Base-by-base conservation (phyloP, 1,140 invertebrate species). In the Lepidurus apus region DNA sequence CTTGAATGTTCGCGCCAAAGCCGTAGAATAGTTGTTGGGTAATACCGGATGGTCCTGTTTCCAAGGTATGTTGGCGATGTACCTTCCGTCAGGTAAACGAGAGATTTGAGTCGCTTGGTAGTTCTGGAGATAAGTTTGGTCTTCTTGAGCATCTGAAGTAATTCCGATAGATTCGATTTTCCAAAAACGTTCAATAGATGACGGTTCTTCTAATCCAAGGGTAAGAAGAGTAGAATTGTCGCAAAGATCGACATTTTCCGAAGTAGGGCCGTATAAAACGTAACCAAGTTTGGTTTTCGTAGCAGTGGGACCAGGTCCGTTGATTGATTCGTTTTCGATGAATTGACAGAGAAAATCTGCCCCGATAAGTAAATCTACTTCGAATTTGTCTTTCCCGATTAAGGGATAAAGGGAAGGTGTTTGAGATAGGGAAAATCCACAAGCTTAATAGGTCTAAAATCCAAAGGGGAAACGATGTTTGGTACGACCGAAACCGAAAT, bases 401-500 rank as follows among this genome's bases (percentile, higher is more conserved):
- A 9, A 78, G 53, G 77, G 77, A 1, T 78, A 78, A 73, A n/a
- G 34, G 34, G 17, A 78, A 78, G 42, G 1, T 78, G 34, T 24
- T 78, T 78, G 1, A 78, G 26, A 43, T 78, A 42, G 45, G 45
- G 17, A 47, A 47, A 47, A 47, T 47, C 2, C 45, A 1, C 45
- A 2, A 47, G 1, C 2, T 47, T 47, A 47, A 47, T 1, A 2
- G 45, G 45, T 47, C 45, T 1, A 47, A 47, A 47, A 47, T 47
- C 45, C 45, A 47, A 2, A 47, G 9, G 45, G 45, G 2, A 47
- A 1, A 47, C 45, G 2, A 47, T 47, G 1, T 47, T 2, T 2
- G 45, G 45, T 1, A 47, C 45, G 1, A 47, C 45, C 1, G 45
- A 47, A 47, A 47, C 45, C 45, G 2, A 1, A 47, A 47, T 47